Conservation (phyloP, 2,888 invertebrate genomes). For the Syrista parreyssii region DNA sequence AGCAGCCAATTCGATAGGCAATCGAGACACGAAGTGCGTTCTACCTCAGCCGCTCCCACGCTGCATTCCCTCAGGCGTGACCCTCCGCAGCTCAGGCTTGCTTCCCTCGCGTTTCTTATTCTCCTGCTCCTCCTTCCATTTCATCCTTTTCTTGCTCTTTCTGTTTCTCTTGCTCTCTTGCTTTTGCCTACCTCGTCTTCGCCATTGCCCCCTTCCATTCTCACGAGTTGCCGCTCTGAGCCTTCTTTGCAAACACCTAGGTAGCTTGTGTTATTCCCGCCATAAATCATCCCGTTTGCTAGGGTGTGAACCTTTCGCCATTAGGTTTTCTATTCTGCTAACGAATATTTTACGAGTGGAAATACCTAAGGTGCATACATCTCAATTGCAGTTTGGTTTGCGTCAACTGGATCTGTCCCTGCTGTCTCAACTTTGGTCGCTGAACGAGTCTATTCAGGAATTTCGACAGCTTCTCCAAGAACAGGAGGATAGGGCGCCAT, state of each 20-base stretch:
- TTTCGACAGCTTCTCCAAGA: conserved; percentile 79
- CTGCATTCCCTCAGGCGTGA: conserved; percentile 62
- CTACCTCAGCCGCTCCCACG: conserved; percentile 59
- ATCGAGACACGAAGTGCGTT: conserved; percentile 41
- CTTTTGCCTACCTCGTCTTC: neutral
- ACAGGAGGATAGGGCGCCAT: conserved; percentile 68
- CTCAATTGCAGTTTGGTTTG: conserved; percentile 79
- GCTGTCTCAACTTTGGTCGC: conserved; percentile 90
- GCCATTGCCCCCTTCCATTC: neutral
- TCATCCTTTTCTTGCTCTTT: conserved; percentile 15
- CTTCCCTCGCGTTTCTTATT: conserved; percentile 20
- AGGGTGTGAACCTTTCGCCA: neutral
- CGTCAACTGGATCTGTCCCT: conserved; percentile 90
- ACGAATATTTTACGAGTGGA: neutral
- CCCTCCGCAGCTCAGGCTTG: conserved; percentile 35
- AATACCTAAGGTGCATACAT: too few species aligned
- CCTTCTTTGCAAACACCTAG: too few species aligned
- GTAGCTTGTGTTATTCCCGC: too few species aligned
- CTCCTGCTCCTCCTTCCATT: conserved; percentile 21
- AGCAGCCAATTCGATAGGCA: conserved; percentile 36
- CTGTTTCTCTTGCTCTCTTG: conserved; percentile 8
- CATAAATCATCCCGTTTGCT: neutral
- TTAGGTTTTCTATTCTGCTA: neutral
- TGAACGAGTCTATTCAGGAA: conserved; percentile 92
- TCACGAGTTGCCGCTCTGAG: neutral